A percentile compares a stretch with the other conserved stretches of the same genome.
These are phyloP conservation scores for Salvator merianae DNA, from an alignment of 2,113 vertebrate species.

Conservation along the genomic window DNA sequence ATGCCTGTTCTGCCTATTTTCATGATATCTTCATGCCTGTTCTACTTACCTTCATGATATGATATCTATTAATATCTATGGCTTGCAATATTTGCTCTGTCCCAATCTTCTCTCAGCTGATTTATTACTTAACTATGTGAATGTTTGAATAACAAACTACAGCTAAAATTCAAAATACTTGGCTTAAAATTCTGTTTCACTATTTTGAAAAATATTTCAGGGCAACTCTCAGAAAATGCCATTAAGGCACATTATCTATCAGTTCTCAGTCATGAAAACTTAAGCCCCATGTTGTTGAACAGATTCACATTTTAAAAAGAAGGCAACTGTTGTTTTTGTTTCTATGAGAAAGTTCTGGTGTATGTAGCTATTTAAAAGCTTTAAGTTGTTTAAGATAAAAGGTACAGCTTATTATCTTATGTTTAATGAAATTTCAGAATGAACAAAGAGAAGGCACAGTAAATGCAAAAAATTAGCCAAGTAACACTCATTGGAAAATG, in stretches of 20 bases:
- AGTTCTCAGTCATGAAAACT: not conserved
- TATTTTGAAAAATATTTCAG: not conserved
- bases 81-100: not conserved
- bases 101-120: not conserved
- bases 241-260: not conserved
- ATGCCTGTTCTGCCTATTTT: too few species aligned
- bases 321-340: not conserved
- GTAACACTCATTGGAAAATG: not conserved
- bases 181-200: not conserved
- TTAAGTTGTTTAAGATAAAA: not conserved
- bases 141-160: not conserved
- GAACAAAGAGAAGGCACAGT: not conserved
- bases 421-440: not conserved
- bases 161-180: not conserved
- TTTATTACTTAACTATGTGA: not conserved
- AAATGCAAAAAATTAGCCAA: not conserved
- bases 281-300: not conserved
- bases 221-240: not conserved
- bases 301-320: not conserved
- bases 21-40: too few species aligned
- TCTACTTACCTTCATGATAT: not conserved
- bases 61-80: not conserved
- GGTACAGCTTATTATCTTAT: too few species aligned
- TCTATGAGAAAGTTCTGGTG: not conserved
- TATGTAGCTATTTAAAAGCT: not conserved